Evolutionary conservation across 2,113 vertebrate genomes (phyloP).

Genomic region (Platichthys flesus): DNA sequence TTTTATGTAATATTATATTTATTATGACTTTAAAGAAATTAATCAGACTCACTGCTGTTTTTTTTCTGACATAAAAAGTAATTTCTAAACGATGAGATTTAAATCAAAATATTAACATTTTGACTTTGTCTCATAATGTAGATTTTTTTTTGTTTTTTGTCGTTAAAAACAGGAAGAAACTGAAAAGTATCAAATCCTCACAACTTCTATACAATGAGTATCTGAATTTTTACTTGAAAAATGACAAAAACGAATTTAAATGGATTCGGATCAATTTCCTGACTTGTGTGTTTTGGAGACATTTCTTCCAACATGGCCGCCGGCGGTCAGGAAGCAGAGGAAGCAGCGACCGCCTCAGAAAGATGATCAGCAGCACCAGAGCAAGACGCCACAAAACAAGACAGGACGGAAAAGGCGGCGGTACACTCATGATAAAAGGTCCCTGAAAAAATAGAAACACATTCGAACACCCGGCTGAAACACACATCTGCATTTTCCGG

Average conservation of each 20-base stretch:
- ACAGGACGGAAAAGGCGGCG: conserved; percentile 31
- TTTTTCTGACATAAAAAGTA: too few relatives aligned
- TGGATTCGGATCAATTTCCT: neutral
- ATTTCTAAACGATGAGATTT: too few relatives aligned
- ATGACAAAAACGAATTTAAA: too few relatives aligned
- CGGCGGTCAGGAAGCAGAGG: neutral
- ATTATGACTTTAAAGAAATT: too few relatives aligned
- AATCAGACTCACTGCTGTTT: too few relatives aligned
- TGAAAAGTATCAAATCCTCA: too few relatives aligned
- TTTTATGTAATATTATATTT: too few relatives aligned
- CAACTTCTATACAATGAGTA: too few relatives aligned
- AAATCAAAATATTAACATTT: too few relatives aligned
- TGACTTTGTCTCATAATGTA: neutral
- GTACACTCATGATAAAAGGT: conserved; percentile 23
- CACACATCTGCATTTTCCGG: neutral
- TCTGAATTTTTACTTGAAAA: too few relatives aligned
- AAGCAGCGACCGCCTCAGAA: neutral
- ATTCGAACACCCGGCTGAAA: conserved; percentile 20
- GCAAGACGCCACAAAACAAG: conserved; percentile 28
- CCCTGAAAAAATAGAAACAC: conserved; percentile 50
- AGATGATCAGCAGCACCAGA: conserved; percentile 62
- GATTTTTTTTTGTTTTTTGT: neutral
- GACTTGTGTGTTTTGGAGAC: too few relatives aligned
- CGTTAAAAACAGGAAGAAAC: too few relatives aligned
- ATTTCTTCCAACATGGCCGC: conserved; percentile 46